A percentile compares a stretch with the other conserved stretches of the same genome.
Evolutionary conservation across 2,888 invertebrate genomes (phyloP).

Genomic region (Trichogramma dendrolimi): DNA sequence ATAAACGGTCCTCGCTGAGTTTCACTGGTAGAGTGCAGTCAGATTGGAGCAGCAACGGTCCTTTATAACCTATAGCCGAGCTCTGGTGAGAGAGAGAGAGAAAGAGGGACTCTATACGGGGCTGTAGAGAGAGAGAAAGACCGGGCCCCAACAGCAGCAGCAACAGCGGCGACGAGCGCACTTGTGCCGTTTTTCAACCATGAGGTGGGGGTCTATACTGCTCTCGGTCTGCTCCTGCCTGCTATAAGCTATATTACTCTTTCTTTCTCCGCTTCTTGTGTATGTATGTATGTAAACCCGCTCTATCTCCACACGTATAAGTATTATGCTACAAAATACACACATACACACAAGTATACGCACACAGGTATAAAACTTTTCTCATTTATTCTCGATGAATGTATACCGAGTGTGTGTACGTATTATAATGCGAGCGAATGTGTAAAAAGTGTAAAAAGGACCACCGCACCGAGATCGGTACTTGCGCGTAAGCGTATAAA

Average conservation of each 20-base stretch:
- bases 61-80: conserved; percentile 50
- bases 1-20: conserved; percentile 37
- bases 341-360: background rate
- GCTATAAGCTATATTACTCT: background rate
- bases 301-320: background rate
- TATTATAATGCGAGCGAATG: no score
- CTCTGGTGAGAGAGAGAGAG: conserved; percentile 34
- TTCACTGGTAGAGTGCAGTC: conserved; percentile 52
- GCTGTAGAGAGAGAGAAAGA: no score
- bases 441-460: no score
- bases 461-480: no score
- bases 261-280: background rate
- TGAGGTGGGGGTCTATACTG: background rate
- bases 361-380: background rate
- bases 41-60: conserved; percentile 46
- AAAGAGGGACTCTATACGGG: no score
- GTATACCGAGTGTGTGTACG: no score
- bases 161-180: no score
- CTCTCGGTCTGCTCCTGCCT: conserved; percentile 1
- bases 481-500: no score
- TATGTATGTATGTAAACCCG: background rate
- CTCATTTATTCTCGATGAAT: background rate
- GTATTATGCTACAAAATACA: background rate
- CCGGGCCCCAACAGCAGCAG: no score
- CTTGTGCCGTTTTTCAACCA: no score